Conservation (phyloP, 2,797 vertebrate genomes). For the Mormyrops attenuatus region DNA sequence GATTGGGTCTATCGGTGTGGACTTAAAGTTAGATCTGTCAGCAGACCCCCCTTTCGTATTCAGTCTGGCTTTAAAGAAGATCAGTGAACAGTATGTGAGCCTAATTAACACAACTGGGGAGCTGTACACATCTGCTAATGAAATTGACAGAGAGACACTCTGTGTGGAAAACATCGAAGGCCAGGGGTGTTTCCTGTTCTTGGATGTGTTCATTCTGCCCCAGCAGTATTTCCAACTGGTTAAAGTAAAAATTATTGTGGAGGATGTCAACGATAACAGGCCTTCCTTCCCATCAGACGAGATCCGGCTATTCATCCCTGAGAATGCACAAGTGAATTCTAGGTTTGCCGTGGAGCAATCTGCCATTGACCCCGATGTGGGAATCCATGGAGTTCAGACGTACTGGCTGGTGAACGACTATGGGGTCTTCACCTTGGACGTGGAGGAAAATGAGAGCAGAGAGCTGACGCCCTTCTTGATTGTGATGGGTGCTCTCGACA, state of each 20-base stretch:
- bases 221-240: slow-evolving; percentile 92
- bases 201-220: slow-evolving; percentile 90
- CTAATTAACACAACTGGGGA: slow-evolving; percentile 84
- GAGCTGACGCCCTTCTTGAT: slow-evolving; percentile 92
- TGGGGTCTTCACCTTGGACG: slow-evolving; percentile 86
- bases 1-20: slow-evolving; percentile 80
- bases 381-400: slow-evolving; percentile 80
- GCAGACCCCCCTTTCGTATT: slow-evolving; percentile 75
- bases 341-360: slow-evolving; percentile 88
- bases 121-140: slow-evolving; percentile 75
- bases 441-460: slow-evolving; percentile 88
- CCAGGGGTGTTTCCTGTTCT: slow-evolving; percentile 71
- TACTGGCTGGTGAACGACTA: slow-evolving; percentile 89
- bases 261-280: slow-evolving; percentile 89
- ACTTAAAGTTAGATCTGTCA: slow-evolving; percentile 72
- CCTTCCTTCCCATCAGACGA: slow-evolving; percentile 80
- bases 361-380: slow-evolving; percentile 82
- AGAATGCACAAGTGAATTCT: slow-evolving; percentile 83
- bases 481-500: slow-evolving; percentile 80
- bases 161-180: slow-evolving; percentile 65
- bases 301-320: slow-evolving; percentile 77
- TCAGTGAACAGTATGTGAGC: slow-evolving; percentile 76
- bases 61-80: slow-evolving; percentile 76
- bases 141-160: slow-evolving; percentile 86
- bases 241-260: slow-evolving; percentile 88